Base-by-base conservation (phyloP, 2,797 vertebrate genomes). In the Lagodon rhomboides region DNA sequence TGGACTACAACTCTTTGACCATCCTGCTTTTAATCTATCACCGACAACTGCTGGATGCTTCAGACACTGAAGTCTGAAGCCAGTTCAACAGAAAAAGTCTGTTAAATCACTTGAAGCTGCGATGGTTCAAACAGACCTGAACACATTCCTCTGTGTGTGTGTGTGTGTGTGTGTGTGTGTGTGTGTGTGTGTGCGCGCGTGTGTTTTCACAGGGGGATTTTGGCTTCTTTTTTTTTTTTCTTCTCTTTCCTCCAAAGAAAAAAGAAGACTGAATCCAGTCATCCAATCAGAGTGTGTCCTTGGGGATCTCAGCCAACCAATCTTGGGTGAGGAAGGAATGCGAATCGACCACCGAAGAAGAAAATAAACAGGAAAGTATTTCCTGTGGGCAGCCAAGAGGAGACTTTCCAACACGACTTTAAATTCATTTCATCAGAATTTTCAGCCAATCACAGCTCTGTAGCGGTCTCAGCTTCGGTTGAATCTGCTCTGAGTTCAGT, bases 291-390 rank as follows among this genome's bases (percentile, higher is more conserved):
- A 79, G 44, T 1, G 1, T 22, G 0, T 70, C 59, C 58, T 49
- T 1, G 1, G 25, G 59, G 61, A 44, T 25, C 4, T 60, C 8
- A 0, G 53, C 85, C 81, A 85, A 73, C 84, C 75, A 76, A 43
- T 16, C 8, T 61, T 47, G 80, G 12, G 47, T 25, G 30, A 20
- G 11, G 51, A n/a, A 85, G 73, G 82, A 90, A 89, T 86, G 83
- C 54, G 47, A 66, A 60, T 43, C 12, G 9, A 82, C 87, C 88
- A 76, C 82, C 5, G 51, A 75, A 87, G 80, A 75, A 89, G 75
- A 90, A 87, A 87, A 88, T 79, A 86, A 86, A 77, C 76, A 66
- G 54, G 5, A 16, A 86, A 61, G 85, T 77, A 89, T 88, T 90
- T 91, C 85, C 90, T 85, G 82, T 87, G 63, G 86, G 71, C 50